Percentiles rank a stretch among this genome's conserved stretches.
Conservation (phyloP, 53 echinoderm and acorn worm genomes). For the Echinarachnius parma region DNA sequence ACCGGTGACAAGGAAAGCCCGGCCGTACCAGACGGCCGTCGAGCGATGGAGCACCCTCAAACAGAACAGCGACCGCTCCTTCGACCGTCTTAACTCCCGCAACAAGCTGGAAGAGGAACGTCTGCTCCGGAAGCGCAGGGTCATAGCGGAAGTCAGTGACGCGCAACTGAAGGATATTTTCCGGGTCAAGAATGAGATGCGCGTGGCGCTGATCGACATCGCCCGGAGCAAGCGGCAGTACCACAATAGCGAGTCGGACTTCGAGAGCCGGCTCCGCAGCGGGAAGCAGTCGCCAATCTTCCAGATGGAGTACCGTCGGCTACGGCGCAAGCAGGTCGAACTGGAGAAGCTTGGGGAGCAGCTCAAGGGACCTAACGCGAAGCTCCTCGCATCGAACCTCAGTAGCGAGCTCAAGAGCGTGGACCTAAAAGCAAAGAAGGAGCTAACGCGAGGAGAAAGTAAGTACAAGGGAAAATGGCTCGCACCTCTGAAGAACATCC, state of each 20-base stretch:
- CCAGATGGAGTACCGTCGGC: conserved; percentile 33
- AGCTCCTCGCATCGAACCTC: conserved; percentile 31
- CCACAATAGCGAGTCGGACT: conserved; percentile 31
- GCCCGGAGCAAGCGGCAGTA: conserved; percentile 22
- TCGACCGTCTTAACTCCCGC: conserved; percentile 30
- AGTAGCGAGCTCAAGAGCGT: conserved; percentile 23
- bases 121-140: conserved; percentile 20
- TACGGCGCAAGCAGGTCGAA: conserved; percentile 27
- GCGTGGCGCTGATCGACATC: conserved; percentile 40
- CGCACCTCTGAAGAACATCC: conserved; percentile 19
- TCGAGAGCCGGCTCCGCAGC: conserved; percentile 21
- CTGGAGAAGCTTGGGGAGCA: conserved; percentile 31
- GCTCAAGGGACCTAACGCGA: conserved; percentile 46
- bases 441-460: conserved; percentile 2
- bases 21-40: conserved; percentile 30
- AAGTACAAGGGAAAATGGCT: conserved; percentile 24
- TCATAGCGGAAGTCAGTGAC: conserved; percentile 22
- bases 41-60: conserved; percentile 24
- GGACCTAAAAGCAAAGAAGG: conserved; percentile 11
- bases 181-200: conserved; percentile 47
- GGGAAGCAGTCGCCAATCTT: conserved; percentile 40
- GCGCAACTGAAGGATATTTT: conserved; percentile 30
- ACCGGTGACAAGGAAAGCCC: conserved; percentile 32
- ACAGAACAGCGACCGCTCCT: conserved; percentile 37
- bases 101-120: conserved; percentile 34